Evolutionary conservation across 2,113 vertebrate species (phyloP).

Genomic region (Myiopsitta monachus): DNA sequence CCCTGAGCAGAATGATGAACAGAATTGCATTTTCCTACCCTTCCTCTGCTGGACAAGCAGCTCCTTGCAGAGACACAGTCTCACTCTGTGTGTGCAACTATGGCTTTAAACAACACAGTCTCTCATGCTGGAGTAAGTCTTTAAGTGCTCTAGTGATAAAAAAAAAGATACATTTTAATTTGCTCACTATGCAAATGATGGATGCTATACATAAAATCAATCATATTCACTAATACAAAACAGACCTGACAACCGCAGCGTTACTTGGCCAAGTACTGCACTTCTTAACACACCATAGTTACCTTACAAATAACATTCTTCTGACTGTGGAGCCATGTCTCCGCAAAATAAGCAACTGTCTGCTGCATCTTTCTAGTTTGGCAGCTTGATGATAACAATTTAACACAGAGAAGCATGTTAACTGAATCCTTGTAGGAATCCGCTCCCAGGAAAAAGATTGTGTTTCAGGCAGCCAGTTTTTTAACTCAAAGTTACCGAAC

Average conservation of each 20-base stretch:
- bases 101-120: neutral
- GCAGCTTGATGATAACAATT: neutral
- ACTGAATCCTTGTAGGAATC: neutral
- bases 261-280: neutral
- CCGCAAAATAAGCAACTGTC: neutral
- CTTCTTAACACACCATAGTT: neutral
- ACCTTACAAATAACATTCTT: neutral
- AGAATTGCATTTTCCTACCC: neutral
- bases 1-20: neutral
- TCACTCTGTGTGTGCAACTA: neutral
- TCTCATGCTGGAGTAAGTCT: neutral
- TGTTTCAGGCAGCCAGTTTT: neutral
- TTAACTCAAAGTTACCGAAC: neutral
- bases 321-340: neutral
- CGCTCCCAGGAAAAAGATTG: neutral
- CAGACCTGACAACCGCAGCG: neutral
- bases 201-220: neutral
- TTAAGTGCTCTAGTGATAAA: accelerated
- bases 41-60: neutral
- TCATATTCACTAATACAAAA: neutral
- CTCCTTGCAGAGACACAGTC: neutral
- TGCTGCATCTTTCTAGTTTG: neutral
- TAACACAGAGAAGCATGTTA: neutral
- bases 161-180: neutral
- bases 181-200: neutral